Evolutionary conservation across 2,888 invertebrate genomes (phyloP).

Genomic region (Phanerotoma sp.): DNA sequence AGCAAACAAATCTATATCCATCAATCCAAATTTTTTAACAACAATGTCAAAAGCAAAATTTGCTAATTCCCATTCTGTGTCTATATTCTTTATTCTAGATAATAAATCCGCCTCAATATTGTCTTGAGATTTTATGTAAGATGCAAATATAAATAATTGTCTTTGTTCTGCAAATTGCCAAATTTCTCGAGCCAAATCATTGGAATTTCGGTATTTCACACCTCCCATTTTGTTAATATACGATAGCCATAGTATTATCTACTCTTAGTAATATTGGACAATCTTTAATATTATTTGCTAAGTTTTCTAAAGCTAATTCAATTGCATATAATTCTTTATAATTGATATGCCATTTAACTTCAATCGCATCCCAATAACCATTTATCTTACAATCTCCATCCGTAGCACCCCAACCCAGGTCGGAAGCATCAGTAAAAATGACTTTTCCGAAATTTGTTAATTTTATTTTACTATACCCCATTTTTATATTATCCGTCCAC

Average conservation of each 20-base stretch:
- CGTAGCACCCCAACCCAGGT: slow-evolving; percentile 19
- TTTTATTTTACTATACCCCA: slow-evolving; percentile 5
- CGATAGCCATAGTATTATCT: background rate
- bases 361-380: slow-evolving; percentile 8
- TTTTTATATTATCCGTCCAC: slow-evolving; percentile 9
- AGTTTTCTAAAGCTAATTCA: slow-evolving; percentile 22
- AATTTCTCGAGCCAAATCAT: background rate
- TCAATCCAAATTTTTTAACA: background rate
- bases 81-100: background rate
- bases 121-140: background rate
- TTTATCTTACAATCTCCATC: slow-evolving; percentile 3
- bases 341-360: slow-evolving; percentile 18
- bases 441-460: slow-evolving; percentile 4
- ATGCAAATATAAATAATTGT: background rate
- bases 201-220: background rate
- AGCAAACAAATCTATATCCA: background rate
- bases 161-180: slow-evolving; percentile 4
- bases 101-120: background rate
- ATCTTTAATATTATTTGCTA: slow-evolving; percentile 9
- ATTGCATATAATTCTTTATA: slow-evolving; percentile 20
- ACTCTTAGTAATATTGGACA: slow-evolving; percentile 17
- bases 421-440: slow-evolving; percentile 19
- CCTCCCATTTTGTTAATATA: slow-evolving; percentile 3
- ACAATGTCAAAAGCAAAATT: background rate
- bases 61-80: background rate